Base-by-base conservation (phyloP, 2,797 vertebrate genomes). In the Odontamblyopus rebecca region DNA sequence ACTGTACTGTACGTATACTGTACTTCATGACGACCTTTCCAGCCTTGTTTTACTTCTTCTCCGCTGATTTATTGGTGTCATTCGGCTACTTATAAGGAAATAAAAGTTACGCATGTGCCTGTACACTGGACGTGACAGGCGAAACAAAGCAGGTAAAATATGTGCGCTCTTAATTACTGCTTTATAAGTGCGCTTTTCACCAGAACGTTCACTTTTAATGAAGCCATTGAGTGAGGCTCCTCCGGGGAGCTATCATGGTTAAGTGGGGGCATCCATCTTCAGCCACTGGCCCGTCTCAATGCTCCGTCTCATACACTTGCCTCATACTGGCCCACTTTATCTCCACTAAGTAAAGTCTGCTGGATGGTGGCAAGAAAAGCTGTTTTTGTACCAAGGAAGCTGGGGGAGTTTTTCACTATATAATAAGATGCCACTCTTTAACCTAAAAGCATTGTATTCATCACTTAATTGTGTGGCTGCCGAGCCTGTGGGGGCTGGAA, bases 221-320 rank as follows among this genome's bases (percentile, higher is more conserved):
- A 93, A 92, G 89, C 89, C 88, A 92, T 92, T 93, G 92, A 93
- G 85, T 91, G 90, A 88, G 86, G 86, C 90, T 92, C 87, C 92
- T 93, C 92, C 84, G 73, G 92, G 91, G 92, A 93, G 89, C 89
- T 89, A 91, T 93, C 90, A 91, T 91, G 91, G 89, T 88, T 91
- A 91, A 93, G 91, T 92, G 91, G 91, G 90, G 87, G 91, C 89
- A 93, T 93, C 89, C 90, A 90, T 93, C 92, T 93, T 93, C 89
- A 93, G 84, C 91, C 90, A 91, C 82, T 91, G 88, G 88, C 87
- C 91, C 85, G 73, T 89, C 87, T 90, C 88, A 88, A 88, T 87
- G 85, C 88, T 86, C 84, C 78, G 88, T 90, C 88, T 89, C 73
- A 81, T 80, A 60, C 75, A 76, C 87, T 91, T 88, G 86, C 88